Conservation (phyloP, 2,113 vertebrate species). For the Bos javanicus region DNA sequence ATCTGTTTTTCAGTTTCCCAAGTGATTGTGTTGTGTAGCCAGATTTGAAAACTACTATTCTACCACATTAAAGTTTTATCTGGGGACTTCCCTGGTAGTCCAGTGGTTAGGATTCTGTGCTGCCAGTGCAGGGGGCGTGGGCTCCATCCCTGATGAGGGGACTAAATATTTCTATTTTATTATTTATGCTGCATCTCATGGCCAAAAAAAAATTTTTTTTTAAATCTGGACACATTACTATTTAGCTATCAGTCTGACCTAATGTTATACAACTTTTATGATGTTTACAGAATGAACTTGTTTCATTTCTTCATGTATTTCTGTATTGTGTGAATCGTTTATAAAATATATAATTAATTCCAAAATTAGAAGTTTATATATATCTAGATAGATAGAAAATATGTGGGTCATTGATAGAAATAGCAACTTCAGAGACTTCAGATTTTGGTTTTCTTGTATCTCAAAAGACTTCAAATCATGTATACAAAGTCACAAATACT, state of each 20-base stretch:
- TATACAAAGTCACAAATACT: conserved; percentile 16
- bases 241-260: neutral
- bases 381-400: neutral
- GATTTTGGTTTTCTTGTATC: neutral
- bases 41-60: neutral
- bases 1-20: neutral
- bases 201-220: neutral
- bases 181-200: neutral
- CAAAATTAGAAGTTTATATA: neutral
- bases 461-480: neutral
- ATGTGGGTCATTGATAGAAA: neutral
- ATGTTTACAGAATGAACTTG: neutral
- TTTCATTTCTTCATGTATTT: neutral
- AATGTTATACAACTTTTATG: neutral
- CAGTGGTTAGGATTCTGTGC: neutral
- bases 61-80: neutral
- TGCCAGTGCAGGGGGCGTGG: neutral
- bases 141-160: neutral
- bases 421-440: neutral
- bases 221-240: neutral
- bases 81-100: neutral
- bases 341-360: neutral
- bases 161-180: neutral
- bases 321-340: neutral
- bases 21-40: neutral